These are phyloP conservation scores for Agrotis exclamationis DNA, from an alignment of 2,888 invertebrate genomes.

Conservation along the genomic window DNA sequence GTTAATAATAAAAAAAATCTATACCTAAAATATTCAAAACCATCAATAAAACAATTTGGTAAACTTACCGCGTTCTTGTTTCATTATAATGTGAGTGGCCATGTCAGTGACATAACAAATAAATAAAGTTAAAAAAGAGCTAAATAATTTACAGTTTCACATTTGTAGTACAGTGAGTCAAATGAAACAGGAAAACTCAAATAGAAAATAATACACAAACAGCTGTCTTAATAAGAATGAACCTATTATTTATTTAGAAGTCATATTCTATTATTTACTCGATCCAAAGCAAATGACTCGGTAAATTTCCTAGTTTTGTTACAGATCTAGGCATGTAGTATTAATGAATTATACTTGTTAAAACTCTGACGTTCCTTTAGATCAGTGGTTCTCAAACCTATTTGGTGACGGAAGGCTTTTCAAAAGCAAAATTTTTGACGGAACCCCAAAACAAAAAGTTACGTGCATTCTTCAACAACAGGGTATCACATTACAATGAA, in stretches of 20 bases:
- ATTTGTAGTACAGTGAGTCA: not conserved
- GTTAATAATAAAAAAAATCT: too few species aligned
- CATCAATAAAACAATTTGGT: too few species aligned
- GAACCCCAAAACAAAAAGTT: too few species aligned
- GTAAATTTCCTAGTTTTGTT: slow-evolving; percentile 10
- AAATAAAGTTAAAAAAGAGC: not conserved
- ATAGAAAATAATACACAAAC: not conserved
- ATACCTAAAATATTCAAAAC: too few species aligned
- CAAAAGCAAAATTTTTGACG: too few species aligned
- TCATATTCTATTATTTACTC: not conserved
- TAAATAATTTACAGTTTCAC: not conserved
- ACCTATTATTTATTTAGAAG: not conserved
- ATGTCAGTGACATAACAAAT: too few species aligned
- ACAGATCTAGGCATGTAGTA: not conserved
- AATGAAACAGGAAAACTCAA: not conserved
- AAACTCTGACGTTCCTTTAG: slow-evolving; percentile 3
- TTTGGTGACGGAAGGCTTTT: too few species aligned
- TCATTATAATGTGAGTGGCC: too few species aligned
- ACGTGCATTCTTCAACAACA: too few species aligned
- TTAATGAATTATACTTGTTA: slow-evolving; percentile 22
- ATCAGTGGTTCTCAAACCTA: too few species aligned
- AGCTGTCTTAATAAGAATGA: not conserved
- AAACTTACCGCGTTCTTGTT: too few species aligned
- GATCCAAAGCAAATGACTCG: not conserved
- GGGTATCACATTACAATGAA: too few species aligned